Conservation (phyloP, 2,888 invertebrate genomes). For the Cordilura impudica region DNA sequence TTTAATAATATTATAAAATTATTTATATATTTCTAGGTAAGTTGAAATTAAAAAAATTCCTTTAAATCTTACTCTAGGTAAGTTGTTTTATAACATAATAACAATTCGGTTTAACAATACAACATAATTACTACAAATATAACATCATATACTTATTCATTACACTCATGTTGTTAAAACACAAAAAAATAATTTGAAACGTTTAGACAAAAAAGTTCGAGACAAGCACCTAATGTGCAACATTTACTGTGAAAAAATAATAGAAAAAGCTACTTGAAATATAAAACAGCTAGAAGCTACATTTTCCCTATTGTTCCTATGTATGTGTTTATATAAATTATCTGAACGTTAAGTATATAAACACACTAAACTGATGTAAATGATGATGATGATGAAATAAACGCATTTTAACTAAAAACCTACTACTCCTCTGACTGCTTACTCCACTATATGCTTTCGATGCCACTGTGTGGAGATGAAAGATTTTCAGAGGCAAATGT, state of each 20-base stretch:
- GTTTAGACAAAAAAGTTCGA: conserved; percentile 70
- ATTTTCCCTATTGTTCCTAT: neutral
- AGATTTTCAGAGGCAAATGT: conserved; percentile 49
- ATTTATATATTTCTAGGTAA: neutral
- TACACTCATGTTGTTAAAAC: neutral
- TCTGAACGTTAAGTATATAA: conserved; percentile 42
- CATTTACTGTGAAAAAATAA: conserved; percentile 68
- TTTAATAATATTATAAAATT: too few relatives aligned
- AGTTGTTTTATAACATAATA: neutral
- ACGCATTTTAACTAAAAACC: conserved; percentile 48
- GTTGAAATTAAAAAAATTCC: neutral
- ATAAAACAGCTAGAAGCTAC: neutral
- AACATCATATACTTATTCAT: neutral
- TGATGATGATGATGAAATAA: conserved; percentile 38
- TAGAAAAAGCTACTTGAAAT: conserved; percentile 44
- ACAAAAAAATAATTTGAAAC: conserved; percentile 70
- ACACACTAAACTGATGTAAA: conserved; percentile 33
- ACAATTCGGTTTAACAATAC: neutral
- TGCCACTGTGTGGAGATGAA: conserved; percentile 32
- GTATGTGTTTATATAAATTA: conserved; percentile 14
- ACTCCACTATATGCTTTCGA: neutral
- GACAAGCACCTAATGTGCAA: conserved; percentile 71
- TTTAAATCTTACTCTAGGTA: neutral
- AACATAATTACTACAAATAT: neutral
- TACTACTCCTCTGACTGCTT: neutral